Evolutionary conservation across 1,140 invertebrate genomes (phyloP).

Genomic region (Ylistrum balloti): DNA sequence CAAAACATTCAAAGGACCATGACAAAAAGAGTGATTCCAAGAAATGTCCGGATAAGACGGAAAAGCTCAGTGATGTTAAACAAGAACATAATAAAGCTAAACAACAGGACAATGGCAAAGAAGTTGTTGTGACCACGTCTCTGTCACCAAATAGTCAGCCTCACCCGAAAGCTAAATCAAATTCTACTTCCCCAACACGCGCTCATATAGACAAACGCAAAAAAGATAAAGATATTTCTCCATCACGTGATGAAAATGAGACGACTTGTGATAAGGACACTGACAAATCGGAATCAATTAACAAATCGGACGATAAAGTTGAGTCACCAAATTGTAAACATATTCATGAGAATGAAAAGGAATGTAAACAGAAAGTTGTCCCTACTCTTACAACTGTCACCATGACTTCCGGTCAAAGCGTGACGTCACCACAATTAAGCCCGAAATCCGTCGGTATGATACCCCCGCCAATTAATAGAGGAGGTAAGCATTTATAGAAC

Average conservation of each 20-base stretch:
- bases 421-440: slow-evolving; percentile 22
- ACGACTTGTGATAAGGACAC: neutral
- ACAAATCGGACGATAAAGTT: neutral
- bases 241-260: neutral
- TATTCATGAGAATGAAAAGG: neutral
- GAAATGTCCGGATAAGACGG: slow-evolving; percentile 8
- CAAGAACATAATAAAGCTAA: neutral
- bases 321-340: neutral
- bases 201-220: slow-evolving; percentile 1
- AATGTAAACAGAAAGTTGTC: neutral
- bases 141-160: neutral
- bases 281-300: neutral
- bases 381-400: slow-evolving; percentile 32
- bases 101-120: neutral
- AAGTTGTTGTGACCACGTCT: neutral
- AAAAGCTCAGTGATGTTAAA: neutral
- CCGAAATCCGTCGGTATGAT: neutral
- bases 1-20: slow-evolving; percentile 50
- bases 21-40: slow-evolving; percentile 50
- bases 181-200: neutral
- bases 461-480: neutral
- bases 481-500: neutral
- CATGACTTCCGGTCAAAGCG: slow-evolving; percentile 1
- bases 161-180: neutral
- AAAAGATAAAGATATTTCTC: slow-evolving; percentile 3